Evolutionary conservation across 2,888 invertebrate species (phyloP).

Genomic region (Operophtera brumata): DNA sequence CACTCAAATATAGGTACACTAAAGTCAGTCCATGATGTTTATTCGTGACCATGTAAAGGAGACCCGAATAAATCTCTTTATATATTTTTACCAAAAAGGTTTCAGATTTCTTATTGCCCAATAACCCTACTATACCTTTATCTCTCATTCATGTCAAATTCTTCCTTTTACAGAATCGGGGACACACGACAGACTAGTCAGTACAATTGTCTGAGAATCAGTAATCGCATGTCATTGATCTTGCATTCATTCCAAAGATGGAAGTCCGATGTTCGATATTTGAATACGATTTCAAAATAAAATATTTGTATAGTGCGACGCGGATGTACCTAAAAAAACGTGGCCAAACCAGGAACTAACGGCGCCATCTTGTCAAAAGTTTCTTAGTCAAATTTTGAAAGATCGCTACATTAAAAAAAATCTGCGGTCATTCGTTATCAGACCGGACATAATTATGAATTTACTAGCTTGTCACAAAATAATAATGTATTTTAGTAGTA

Average conservation of each 20-base stretch:
- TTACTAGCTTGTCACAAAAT: too few relatives aligned
- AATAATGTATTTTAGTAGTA: too few relatives aligned
- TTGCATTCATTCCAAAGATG: background rate
- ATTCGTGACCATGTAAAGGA: background rate
- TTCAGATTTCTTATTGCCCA: conserved; percentile 8
- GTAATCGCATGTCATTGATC: conserved; percentile 8
- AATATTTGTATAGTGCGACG: background rate
- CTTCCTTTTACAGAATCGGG: conserved; percentile 11
- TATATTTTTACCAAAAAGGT: conserved; percentile 7
- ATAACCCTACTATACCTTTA: conserved; percentile 5
- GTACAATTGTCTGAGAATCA: conserved; percentile 5
- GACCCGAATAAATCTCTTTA: conserved; percentile 12
- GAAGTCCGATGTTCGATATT: conserved; percentile 1
- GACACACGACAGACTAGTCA: conserved; percentile 13
- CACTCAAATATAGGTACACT: background rate
- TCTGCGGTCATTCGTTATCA: too few relatives aligned
- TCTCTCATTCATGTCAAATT: conserved; percentile 7
- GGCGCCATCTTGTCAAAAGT: too few relatives aligned
- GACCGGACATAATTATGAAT: too few relatives aligned
- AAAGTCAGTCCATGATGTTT: background rate
- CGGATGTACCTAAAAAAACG: too few relatives aligned
- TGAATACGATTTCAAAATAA: background rate
- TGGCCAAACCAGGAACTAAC: too few relatives aligned
- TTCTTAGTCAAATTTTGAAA: too few relatives aligned
- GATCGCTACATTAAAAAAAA: too few relatives aligned